Base-by-base conservation (phyloP, 2,888 invertebrate genomes). In the Dolichomitus sp. region DNA sequence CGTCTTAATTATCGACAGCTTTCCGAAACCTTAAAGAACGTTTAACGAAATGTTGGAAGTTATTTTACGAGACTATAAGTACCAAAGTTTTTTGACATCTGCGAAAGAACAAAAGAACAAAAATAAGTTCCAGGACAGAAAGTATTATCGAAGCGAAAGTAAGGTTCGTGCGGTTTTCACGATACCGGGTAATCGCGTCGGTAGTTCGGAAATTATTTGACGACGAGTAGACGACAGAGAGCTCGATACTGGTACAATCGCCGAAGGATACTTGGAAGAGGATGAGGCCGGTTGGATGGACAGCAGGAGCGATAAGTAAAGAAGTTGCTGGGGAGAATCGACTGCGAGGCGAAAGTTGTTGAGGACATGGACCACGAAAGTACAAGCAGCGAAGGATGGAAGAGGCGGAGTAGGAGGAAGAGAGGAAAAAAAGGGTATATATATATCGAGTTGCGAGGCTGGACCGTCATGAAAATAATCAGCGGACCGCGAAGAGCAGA, bases 401-500 rank as follows among this genome's bases (percentile, higher is more conserved):
- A 48, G 27, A 68, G 48, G 65, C 74, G 59, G 19, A 59, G 48
- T 2, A 14, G 48, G n/a, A n/a, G 17, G 48, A 40, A 70, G 65
- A 66, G 48, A 45, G 42, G 52, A 63, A 48, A 72, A 72, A 66
- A 50, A 40, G 63, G 33, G 68, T 78, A 70, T 63, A 50, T 33
- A 68, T 68, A 27, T 57, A 66, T 70, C 40, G 68, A 63, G 79
- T 79, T 68, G 75, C 59, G 69, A 83, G 82, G 75, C 82, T 83
- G 45, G 80, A 73, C 76, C 70, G 83, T 86, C 80, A 83, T 75
- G 85, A 85, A 88, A 89, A 88, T 88, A 89, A 89, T 88, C 89
- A 88, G 85, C 81, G 85, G 85, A 87, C 88, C 88, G 77, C 87
- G 83, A 88, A 86, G 81, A 81, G 84, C 78, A 78, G 80, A 81